phyloP scores from a whole-genome alignment of 1,140 invertebrate species.

The Trichonephila clavata region DNA sequence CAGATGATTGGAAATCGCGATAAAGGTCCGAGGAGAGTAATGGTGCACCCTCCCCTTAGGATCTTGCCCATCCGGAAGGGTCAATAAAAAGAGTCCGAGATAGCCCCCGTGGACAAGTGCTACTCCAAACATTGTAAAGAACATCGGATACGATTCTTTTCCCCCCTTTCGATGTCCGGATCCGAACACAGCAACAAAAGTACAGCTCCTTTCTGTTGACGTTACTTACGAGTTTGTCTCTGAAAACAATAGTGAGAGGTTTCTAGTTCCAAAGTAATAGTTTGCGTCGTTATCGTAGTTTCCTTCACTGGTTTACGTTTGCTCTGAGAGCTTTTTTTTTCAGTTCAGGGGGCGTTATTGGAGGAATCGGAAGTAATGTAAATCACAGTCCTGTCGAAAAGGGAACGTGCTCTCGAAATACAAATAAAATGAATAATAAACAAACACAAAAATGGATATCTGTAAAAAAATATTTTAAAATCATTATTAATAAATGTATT shows the following conservation, averaged over 20 bases:
- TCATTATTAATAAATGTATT: no score
- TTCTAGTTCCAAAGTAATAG: not conserved
- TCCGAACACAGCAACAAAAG: conserved; percentile 20
- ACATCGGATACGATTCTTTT: conserved; percentile 44
- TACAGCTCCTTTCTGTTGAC: conserved; percentile 13
- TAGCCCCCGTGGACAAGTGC: conserved; percentile 29
- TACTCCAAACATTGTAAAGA: conserved; percentile 52
- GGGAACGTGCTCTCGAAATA: no score
- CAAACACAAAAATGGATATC: no score
- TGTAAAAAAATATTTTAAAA: no score
- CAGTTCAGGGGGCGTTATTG: no score
- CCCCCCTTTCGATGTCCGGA: not conserved
- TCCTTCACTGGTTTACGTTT: not conserved
- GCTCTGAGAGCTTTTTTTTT: not conserved
- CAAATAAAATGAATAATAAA: no score
- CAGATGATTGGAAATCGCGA: conserved; percentile 50
- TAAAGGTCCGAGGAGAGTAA: conserved; percentile 54
- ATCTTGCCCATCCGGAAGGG: conserved; percentile 49
- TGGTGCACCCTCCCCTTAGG: conserved; percentile 37
- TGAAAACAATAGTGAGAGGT: not conserved
- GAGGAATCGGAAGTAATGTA: no score
- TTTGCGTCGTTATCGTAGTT: not conserved
- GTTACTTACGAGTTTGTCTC: conserved; percentile 10
- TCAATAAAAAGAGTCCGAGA: conserved; percentile 65
- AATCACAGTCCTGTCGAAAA: no score